Percentiles rank a stretch among this genome's conserved stretches.
Conservation (phyloP, 2,797 vertebrate genomes). For the Lagodon rhomboides region DNA sequence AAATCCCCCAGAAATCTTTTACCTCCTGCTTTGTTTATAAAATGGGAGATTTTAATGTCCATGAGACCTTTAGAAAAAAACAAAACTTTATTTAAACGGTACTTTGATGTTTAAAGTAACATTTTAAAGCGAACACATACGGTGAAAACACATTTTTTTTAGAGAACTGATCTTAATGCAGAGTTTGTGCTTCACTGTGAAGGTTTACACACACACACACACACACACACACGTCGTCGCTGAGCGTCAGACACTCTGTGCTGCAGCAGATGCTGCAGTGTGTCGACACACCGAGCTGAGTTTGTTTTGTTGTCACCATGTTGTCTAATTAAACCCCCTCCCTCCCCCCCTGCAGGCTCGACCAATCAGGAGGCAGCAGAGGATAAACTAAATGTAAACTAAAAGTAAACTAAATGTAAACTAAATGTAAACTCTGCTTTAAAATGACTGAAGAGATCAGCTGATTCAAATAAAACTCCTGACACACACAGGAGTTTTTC, state of each 20-base stretch:
- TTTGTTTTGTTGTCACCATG: slow-evolving; percentile 28
- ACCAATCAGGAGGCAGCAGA: slow-evolving; percentile 29
- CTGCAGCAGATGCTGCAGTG: slow-evolving; percentile 2
- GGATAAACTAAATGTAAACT: not conserved
- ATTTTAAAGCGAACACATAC: no score
- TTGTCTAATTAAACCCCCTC: not conserved
- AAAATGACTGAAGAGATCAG: not conserved
- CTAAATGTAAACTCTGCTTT: slow-evolving; percentile 6
- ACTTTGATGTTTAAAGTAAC: not conserved
- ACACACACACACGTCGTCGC: slow-evolving; percentile 2
- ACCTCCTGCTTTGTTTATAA: not conserved
- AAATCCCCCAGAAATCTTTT: not conserved
- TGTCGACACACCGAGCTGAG: not conserved
- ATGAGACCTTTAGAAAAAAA: no score
- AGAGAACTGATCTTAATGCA: not conserved
- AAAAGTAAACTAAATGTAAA: not conserved
- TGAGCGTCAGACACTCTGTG: not conserved
- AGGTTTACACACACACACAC: not conserved
- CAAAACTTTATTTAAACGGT: not conserved
- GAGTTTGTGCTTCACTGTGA: no score
- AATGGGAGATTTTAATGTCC: not conserved
- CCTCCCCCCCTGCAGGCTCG: not conserved
- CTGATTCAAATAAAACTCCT: no score
- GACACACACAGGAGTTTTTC: not conserved
- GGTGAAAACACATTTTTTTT: no score